Percentiles rank a stretch among this genome's conserved stretches.
phyloP scores from a whole-genome alignment of 2,797 vertebrate genomes.

The Myiothlypis chrysogaster region DNA sequence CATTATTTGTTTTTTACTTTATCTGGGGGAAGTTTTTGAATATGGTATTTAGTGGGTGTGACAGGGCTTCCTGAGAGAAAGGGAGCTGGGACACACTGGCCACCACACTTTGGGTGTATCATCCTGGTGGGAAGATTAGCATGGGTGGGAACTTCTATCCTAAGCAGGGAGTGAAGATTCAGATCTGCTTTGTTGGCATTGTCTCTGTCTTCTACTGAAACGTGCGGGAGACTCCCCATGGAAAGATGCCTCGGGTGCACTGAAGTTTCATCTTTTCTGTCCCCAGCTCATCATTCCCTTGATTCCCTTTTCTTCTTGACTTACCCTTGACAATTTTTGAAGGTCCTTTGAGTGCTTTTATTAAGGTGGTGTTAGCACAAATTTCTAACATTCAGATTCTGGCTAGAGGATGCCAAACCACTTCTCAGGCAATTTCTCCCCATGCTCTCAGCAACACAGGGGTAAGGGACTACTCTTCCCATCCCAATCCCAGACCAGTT shows the following conservation, averaged over 20 bases:
- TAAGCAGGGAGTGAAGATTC: background rate
- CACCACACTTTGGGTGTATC: rapidly evolving
- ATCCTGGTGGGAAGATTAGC: background rate
- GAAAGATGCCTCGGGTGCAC: rapidly evolving
- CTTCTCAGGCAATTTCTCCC: background rate
- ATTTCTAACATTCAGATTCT: background rate
- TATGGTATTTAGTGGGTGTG: background rate
- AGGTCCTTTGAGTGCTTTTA: background rate
- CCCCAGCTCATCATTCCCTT: rapidly evolving
- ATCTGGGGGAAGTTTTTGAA: background rate
- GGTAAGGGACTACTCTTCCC: background rate
- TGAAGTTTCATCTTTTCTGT: background rate
- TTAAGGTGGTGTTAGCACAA: background rate
- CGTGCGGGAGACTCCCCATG: background rate
- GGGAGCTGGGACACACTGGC: background rate
- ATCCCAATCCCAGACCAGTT: background rate
- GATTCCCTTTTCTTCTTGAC: background rate
- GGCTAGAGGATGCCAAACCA: background rate
- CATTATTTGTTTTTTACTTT: background rate
- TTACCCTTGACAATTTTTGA: background rate
- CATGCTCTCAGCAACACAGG: background rate
- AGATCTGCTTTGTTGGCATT: rapidly evolving
- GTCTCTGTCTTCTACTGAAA: background rate
- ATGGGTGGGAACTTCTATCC: background rate
- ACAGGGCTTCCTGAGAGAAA: background rate